Conservation (phyloP, 2,888 invertebrate species). For the Maniola hyperantus region DNA sequence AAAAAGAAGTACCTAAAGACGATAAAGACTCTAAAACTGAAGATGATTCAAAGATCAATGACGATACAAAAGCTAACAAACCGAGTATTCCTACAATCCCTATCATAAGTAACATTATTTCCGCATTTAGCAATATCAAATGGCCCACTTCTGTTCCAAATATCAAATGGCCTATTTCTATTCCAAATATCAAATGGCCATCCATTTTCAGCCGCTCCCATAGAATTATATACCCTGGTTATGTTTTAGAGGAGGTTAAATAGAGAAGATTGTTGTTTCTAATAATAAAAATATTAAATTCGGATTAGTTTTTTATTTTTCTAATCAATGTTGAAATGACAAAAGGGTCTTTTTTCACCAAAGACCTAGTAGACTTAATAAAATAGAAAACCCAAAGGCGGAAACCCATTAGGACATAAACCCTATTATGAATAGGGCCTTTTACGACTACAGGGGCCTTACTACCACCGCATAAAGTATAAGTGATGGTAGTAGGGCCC, state of each 20-base stretch:
- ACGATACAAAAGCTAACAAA: not conserved
- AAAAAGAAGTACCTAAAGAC: slow-evolving; percentile 8
- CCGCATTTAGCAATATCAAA: not conserved
- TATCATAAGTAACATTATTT: not conserved
- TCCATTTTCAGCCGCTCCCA: not conserved
- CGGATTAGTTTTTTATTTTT: too few relatives aligned
- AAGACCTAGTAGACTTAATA: too few relatives aligned
- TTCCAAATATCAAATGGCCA: not conserved
- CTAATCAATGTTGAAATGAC: too few relatives aligned
- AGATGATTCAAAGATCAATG: slow-evolving; percentile 8
- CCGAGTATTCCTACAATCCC: not conserved
- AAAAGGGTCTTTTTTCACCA: too few relatives aligned
- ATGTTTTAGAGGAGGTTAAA: not conserved
- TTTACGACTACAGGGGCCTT: too few relatives aligned
- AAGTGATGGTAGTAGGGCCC: too few relatives aligned
- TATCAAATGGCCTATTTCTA: not conserved
- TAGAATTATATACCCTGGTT: not conserved
- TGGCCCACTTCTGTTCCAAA: not conserved
- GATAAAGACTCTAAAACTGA: slow-evolving; percentile 5
- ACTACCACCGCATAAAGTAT: too few relatives aligned
- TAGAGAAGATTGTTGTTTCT: not conserved
- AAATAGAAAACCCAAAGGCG: too few relatives aligned
- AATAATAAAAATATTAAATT: not conserved
- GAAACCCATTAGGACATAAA: too few relatives aligned
- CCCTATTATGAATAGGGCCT: too few relatives aligned